phyloP scores from a whole-genome alignment of 2,797 vertebrate genomes.

The Echiichthys vipera region DNA sequence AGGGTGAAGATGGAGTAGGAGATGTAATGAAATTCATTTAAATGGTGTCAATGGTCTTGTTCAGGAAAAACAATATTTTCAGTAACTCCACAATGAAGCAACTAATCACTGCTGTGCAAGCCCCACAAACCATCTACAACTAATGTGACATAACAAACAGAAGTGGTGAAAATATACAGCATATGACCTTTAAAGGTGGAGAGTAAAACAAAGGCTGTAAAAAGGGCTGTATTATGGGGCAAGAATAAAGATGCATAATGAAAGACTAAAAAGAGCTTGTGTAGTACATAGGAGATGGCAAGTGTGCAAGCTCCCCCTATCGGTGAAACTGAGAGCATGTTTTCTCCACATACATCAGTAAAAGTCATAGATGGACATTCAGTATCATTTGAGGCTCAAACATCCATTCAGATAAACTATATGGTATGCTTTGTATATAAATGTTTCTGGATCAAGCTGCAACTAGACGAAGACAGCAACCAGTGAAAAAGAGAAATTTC shows the following conservation, averaged over 20 bases:
- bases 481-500: not conserved
- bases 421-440: not conserved
- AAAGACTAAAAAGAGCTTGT: slow-evolving; percentile 42
- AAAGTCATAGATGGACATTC: slow-evolving; percentile 9
- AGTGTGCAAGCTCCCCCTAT: slow-evolving; percentile 84
- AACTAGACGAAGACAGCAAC: slow-evolving; percentile 9
- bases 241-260: slow-evolving; percentile 58
- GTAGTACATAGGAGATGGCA: slow-evolving; percentile 53
- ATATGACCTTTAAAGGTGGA: slow-evolving; percentile 55
- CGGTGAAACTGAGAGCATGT: slow-evolving; percentile 54
- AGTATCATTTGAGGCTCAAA: slow-evolving; percentile 15
- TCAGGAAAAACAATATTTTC: slow-evolving; percentile 51
- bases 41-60: slow-evolving; percentile 58
- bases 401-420: slow-evolving; percentile 9
- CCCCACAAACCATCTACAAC: slow-evolving; percentile 32
- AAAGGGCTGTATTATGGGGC: slow-evolving; percentile 26
- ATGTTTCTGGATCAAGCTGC: slow-evolving; percentile 31
- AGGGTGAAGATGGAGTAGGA: slow-evolving; percentile 58
- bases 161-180: slow-evolving; percentile 39
- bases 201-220: slow-evolving; percentile 62
- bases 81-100: slow-evolving; percentile 42
- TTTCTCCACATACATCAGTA: not conserved
- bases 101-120: slow-evolving; percentile 52
- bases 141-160: slow-evolving; percentile 58
- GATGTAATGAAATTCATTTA: slow-evolving; percentile 62